Base-by-base conservation (phyloP, 2,113 vertebrate species). In the Elgaria multicarinata region DNA sequence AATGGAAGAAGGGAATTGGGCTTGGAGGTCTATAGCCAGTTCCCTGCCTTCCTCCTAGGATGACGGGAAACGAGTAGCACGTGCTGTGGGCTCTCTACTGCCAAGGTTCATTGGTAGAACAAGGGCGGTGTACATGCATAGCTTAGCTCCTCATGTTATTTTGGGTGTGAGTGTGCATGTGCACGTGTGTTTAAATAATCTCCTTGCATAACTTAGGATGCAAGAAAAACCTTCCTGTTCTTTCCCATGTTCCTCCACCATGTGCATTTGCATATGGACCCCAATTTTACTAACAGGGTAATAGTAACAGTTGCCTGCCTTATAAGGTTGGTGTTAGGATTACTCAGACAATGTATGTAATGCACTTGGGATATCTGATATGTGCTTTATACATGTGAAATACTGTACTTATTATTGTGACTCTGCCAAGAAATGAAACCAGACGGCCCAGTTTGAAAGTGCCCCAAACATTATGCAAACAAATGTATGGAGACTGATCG, bases 391-490 rank as follows among this genome's bases (percentile, higher is more conserved):
- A 79, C 78, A 36, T 79, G 44, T 42, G 66, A 77, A 53, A 26
- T 76, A 12, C 33, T 13, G 26, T 86, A 42, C 42, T 87, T 50
- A 24, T 36, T 53, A 53, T 22, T 83, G 18, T 1, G 31, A 42
- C 24, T 89, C 16, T 22, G 22, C 22, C 14, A 31, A 64, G 72
- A 84, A 76, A 67, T 67, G 18, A 64, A 67, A 67, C 39, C 66
- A 71, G 12, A 33, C 46, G 0, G 0, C n/a, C 26, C 39, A 8
- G 24, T 3, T 9, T 3, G 1, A 86, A 84, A 69, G 39, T 66
- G 67, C 84, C 75, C 66, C 18, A 90, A 87, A 79, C 77, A 69
- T 84, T 44, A 42, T 42, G 62, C 39, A 91, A 81, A 84, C 0
- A 18, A 46, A 77, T 76, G 20, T 64, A 64, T 67, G 71, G 71